Base-by-base conservation (phyloP, 2,797 vertebrate species). In the Sebastes taczanowskii region DNA sequence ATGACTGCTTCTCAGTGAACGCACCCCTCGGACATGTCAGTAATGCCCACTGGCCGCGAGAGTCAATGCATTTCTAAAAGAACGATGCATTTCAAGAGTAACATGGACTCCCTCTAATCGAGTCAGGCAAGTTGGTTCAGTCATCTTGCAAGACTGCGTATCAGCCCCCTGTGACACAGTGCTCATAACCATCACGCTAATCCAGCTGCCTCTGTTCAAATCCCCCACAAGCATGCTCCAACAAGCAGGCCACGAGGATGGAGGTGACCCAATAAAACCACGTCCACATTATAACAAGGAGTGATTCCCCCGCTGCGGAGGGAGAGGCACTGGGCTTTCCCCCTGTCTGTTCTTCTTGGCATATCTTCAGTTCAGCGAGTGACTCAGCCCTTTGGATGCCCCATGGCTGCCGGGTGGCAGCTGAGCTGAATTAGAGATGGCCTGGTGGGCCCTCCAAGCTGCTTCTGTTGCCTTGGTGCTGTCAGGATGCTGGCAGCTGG, bases 181-280 rank as follows among this genome's bases (percentile, higher is more conserved):
- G 81, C 81, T 77, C 80, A 81, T 70, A 60, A 60, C 55, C 81
- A 75, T 90, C 81, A 71, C 35, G 34, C 61, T 69, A 67, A 83
- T 77, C 38, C 53, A 74, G 80, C 60, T 62, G 73, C 52, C 63
- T 66, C 63, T 69, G 56, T 14, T 74, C 9, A 25, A 70, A 71
- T 53, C 80, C 66, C 38, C 58, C 56, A 49, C 55, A 27, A 55
- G 11, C 79, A 85, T 23, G 78, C 78, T 80, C 75, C 87, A 84
- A 61, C 72, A 85, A 78, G 59, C 76, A 78, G 86, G 79, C 64
- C 59, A 61, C 25, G 4, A 77, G 74, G 87, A 84, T 78, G 34
- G 84, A 82, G 80, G 87, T 89, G 88, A 91, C 85, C 87, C 69
- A 81, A 73, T 90, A 88, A 88, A 86, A 79, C 55, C 83, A 78